phyloP scores from a whole-genome alignment of 2,888 invertebrate genomes.

The Invenusta paracnida region DNA sequence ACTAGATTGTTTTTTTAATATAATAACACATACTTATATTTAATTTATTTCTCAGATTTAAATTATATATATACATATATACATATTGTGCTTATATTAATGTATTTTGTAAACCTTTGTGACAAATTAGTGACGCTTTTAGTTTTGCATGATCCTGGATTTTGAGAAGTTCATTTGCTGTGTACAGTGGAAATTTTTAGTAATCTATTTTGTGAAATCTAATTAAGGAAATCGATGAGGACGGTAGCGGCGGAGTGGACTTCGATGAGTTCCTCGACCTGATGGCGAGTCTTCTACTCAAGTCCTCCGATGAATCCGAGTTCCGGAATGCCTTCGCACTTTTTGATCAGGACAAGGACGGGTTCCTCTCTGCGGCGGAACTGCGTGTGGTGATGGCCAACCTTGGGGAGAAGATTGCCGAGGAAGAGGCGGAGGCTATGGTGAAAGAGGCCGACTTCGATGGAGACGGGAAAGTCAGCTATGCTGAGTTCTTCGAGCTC shows the following conservation, averaged over 20 bases:
- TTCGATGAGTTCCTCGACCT: background rate
- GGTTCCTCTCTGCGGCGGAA: background rate
- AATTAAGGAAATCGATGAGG: conserved; percentile 1
- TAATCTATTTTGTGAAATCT: too few relatives aligned
- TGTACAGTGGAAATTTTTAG: too few relatives aligned
- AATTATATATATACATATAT: too few relatives aligned
- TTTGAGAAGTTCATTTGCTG: too few relatives aligned
- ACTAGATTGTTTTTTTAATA: too few relatives aligned
- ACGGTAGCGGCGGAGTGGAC: background rate
- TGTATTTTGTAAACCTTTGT: too few relatives aligned
- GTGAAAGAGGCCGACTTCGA: background rate
- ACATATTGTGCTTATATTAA: too few relatives aligned
- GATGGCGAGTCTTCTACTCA: background rate
- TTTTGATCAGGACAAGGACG: background rate
- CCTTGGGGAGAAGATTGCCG: background rate
- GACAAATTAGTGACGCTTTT: too few relatives aligned
- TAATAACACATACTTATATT: too few relatives aligned
- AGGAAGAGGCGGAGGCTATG: background rate
- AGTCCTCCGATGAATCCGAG: background rate
- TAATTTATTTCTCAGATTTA: too few relatives aligned
- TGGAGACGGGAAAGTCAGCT: background rate
- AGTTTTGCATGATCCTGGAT: too few relatives aligned
- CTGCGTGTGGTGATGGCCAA: background rate
- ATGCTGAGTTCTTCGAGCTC: background rate
- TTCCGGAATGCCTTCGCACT: conserved; percentile 4